A percentile compares a stretch with the other conserved stretches of the same genome.
phyloP scores from a whole-genome alignment of 1,140 invertebrate species.

The Macrobrachium rosenbergii region DNA sequence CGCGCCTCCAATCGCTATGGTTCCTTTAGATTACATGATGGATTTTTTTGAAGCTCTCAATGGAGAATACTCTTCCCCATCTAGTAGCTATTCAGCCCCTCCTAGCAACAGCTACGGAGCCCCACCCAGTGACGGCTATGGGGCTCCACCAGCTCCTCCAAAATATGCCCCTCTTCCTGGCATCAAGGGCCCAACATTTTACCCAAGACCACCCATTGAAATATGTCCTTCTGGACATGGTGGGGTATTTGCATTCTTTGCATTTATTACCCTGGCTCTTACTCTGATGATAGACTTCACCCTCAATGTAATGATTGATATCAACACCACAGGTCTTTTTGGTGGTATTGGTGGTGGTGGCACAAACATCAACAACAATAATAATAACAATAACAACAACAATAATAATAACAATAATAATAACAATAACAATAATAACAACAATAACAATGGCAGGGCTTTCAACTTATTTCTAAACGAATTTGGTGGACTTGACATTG shows the following conservation, averaged over 20 bases:
- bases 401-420: conserved; percentile 60
- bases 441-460: conserved; percentile 45
- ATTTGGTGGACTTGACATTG: conserved; percentile 48
- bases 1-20: conserved; percentile 7
- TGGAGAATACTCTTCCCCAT: conserved; percentile 4
- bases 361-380: conserved; percentile 46
- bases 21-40: conserved; percentile 41
- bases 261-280: conserved; percentile 53
- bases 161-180: conserved; percentile 21
- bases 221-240: conserved; percentile 48
- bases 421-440: conserved; percentile 56
- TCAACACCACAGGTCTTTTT: conserved; percentile 45
- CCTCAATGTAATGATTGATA: conserved; percentile 49
- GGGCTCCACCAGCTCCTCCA: not conserved
- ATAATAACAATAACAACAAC: conserved; percentile 61
- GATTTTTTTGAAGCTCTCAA: conserved; percentile 40
- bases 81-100: conserved; percentile 19
- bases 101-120: not conserved
- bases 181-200: conserved; percentile 31
- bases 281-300: conserved; percentile 60
- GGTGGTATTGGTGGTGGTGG: not conserved
- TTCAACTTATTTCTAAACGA: conserved; percentile 21
- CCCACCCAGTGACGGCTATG: not conserved
- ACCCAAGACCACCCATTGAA: conserved; percentile 39
- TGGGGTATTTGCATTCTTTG: conserved; percentile 57